Evolutionary conservation across 1,140 invertebrate species (phyloP), one percentile per base, ranked within the genome.

Genomic region (Lamellibrachia luymesi): DNA sequence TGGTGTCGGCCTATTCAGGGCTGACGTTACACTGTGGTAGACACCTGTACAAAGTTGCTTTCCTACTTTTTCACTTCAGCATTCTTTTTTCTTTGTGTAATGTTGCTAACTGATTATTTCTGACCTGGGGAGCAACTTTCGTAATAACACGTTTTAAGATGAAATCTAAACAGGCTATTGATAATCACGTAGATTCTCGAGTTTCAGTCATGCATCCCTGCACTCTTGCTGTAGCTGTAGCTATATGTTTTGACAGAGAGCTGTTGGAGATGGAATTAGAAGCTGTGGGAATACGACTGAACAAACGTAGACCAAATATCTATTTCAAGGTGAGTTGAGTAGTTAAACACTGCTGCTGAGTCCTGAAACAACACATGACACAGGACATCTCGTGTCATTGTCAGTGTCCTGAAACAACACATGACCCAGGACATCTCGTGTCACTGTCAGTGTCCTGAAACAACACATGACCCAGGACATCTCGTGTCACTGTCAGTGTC

Each of bases 251-350:
- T 52, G 94, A 4, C 93, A 97, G 97, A 93, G 97, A 98, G 94
- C 96, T 99, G 50, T 96, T 99, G 25, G 99, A 99, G 95, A 98
- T 97, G 94, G 99, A 99, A 96, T 97, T 99, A 95, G 99, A 99
- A 97, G 98, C 98, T 95, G 99, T 99, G 64, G 99, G 99, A 80
- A 99, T 99, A 94, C 97, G 99, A 95, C 97, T 99, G 56, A 99
- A 99, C 96, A 99, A 98, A 96, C 96, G 96, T 91, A 99, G 98
- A 96, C 99, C 99, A 22, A 99, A 99, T 96, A 99, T 99, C 96
- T 99, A 99, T 97, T 99, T 99, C 95, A 99, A 99, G 97, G 98
- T 98, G 96, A 95, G 92, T 93, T 92, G 8, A 13, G 22, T 52
- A 92, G 50, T 38, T 52, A 52, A 64, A 92, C 6, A 25, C 51